Evolutionary conservation across 2,888 invertebrate species (phyloP), one percentile per base, ranked within the genome.

Genomic region (Limenitis camilla): DNA sequence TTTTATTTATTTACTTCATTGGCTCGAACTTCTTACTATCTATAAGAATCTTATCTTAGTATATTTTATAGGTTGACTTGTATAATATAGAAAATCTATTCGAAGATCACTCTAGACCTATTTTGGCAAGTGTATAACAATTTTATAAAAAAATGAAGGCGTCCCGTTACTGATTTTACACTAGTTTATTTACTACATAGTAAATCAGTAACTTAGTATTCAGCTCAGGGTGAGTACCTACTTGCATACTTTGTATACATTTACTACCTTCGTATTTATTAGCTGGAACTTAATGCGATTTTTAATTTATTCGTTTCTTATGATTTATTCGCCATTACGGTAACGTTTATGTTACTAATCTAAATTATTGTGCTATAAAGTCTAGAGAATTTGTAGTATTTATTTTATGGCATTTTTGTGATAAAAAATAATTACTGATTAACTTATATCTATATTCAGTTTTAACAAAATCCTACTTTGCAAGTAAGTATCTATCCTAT

Each of bases 311-410:
- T 76, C 67, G 72, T 76, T 74, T 74, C 69, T 59, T 65, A 73
- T 79, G 81, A 83, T 81, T 81, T 81, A 82, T 70, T 65, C 71
- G 63, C 75, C 68, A 78, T 80, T 78, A 76, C 68, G 66, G 72
- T 52, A 71, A 70, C 71, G 69, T 74, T 70, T 73, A 76, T 69
- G 68, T 73, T 74, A 72, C 68, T 69, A 74, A 45, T 45, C 72
- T 72, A 76, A 75, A 74, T 72, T 69, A 69, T 67, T 67, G 66
- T 66, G 74, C 66, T 71, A 71, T 81, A 77, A 81, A 81, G 65
- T 70, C 74, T 79, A 74, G 70, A 66, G 75, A 70, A 55, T 78
- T 81, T 78, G 79, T 74, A 76, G 78, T 65, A 72, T 73, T 36
- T 5, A 8, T 10, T 70, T 66, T 71, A 68, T 63, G 66, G n/a